Percentiles rank a stretch among this genome's conserved stretches.
Conservation (phyloP, 30 jellyfish, hydroid and myxozoan genomes). For the Euphysa ruthae region DNA sequence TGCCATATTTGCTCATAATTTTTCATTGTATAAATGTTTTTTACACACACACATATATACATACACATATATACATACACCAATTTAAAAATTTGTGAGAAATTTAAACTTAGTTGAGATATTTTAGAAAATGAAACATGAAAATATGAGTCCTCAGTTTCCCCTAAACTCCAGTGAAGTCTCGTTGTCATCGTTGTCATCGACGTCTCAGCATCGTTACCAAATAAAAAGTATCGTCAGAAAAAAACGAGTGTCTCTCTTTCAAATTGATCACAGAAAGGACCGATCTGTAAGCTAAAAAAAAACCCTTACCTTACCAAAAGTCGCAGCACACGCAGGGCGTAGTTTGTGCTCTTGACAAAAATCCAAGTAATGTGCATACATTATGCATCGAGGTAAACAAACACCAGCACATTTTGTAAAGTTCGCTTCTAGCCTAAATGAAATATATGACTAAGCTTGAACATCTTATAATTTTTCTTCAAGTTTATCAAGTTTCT, state of each 20-base stretch:
- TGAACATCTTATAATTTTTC: too few species aligned
- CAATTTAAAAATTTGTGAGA: background rate
- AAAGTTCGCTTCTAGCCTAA: conserved; percentile 80
- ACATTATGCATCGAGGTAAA: conserved; percentile 74
- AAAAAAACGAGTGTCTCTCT: too few species aligned
- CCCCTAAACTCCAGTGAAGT: too few species aligned
- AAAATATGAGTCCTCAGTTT: too few species aligned
- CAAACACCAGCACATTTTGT: conserved; percentile 55
- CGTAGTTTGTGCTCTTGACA: conserved; percentile 26
- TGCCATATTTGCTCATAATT: too few species aligned
- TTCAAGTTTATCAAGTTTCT: too few species aligned
- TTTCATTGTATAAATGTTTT: background rate
- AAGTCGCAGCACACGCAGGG: conserved; percentile 88
- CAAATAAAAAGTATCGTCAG: too few species aligned
- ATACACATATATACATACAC: background rate
- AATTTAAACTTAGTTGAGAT: background rate
- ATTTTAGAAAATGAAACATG: background rate
- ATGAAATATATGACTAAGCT: too few species aligned
- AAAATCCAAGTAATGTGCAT: conserved; percentile 68
- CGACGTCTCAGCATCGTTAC: too few species aligned
- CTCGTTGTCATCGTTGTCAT: too few species aligned
- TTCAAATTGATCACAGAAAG: too few species aligned
- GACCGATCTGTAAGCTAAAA: too few species aligned
- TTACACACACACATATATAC: background rate
- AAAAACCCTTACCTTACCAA: conserved; percentile 95